Evolutionary conservation across 1,140 invertebrate genomes (phyloP).

Genomic region (Brachionus angularis): DNA sequence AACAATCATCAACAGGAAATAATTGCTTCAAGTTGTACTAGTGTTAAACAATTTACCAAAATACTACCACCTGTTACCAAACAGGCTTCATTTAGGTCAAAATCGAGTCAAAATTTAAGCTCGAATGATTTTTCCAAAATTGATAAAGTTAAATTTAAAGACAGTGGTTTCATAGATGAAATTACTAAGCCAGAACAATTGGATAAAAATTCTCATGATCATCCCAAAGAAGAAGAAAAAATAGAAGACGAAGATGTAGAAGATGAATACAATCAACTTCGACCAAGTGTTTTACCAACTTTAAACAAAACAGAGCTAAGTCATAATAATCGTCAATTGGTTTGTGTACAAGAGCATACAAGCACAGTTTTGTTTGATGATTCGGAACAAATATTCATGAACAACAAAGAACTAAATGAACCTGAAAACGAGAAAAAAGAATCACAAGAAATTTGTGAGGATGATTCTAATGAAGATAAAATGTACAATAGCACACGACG

Average conservation of each 20-base stretch:
- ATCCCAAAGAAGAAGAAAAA: background rate
- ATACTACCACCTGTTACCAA: no score
- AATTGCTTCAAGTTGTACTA: no score
- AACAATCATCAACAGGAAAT: no score
- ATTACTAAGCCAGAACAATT: conserved; percentile 8
- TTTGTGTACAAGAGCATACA: background rate
- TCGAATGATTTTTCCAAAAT: no score
- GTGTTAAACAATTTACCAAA: no score
- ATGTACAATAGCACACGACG: background rate
- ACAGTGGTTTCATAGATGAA: no score
- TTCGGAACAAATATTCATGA: conserved; percentile 7
- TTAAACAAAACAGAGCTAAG: background rate
- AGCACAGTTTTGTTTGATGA: conserved; percentile 14
- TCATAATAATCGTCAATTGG: background rate
- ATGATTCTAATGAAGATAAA: background rate
- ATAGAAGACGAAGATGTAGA: background rate
- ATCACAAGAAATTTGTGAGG: background rate
- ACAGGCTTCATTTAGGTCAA: no score
- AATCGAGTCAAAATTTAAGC: no score
- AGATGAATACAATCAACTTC: background rate
- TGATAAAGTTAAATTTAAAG: no score
- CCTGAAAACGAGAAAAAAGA: background rate
- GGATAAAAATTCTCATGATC: background rate
- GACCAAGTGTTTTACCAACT: no score
- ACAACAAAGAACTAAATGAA: background rate